Base-by-base conservation (phyloP, 1,140 invertebrate species). In the Drosophila albomicans region DNA sequence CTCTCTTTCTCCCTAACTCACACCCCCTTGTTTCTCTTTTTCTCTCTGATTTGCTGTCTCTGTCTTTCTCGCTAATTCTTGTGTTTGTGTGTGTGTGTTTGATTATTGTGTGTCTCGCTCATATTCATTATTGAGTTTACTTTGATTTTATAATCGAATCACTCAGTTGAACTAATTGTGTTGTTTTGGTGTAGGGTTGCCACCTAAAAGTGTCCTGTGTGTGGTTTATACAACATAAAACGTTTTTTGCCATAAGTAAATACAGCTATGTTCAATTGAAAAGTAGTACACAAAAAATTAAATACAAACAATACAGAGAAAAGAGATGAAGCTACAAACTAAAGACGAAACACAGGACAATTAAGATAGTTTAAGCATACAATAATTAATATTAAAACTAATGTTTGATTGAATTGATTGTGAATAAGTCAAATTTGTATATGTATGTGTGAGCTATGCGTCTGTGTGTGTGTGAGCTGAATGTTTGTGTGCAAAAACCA, bases 181-280 rank as follows among this genome's bases (percentile, higher is more conserved):
- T 78, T 85, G 56, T 78, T 85, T 77, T 77, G 72, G 72, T 78
- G 68, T 72, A 76, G 76, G 84, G 77, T 85, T 84, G 59, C 79
- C 76, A 73, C 64, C 63, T 64, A 79, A 66, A 25, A 78, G 62
- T 82, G 70, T 82, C 63, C 70, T 46, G 54, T 43, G 30, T 32
- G 35, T 38, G 35, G 35, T 72, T 57, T 35, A 25, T 25, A 64
- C 38, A 72, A 72, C 51, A 64, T 41, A 72, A 64, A 56, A 56
- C 10, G 35, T 7, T 7, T 38, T 30, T 38, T 57, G 6, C 35
- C 6, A 38, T 38, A 38, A 38, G 35, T 38, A 38, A 38, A 7
- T 45, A 32, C 70, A 56, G 78, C 13, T 20, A 58, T 41, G 45
- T 32, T 59, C 56, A 67, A 46, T 54, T 25, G 2, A 25, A 25